Conservation (phyloP, 2,113 vertebrate genomes). For the Apodemus sylvaticus region DNA sequence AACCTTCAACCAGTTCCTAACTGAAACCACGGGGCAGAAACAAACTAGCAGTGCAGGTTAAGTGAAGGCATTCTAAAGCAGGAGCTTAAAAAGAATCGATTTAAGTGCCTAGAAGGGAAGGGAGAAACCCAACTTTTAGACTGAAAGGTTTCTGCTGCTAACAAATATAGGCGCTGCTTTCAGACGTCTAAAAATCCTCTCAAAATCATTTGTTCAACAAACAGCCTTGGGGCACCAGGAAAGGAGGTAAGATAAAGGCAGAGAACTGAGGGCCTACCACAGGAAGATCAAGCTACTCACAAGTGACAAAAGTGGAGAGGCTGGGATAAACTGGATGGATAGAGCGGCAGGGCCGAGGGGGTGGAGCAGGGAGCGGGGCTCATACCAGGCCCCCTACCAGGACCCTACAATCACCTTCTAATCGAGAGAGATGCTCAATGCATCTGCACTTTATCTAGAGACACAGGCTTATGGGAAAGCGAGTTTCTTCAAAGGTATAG, state of each 20-base stretch:
- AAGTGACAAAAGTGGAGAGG: not conserved
- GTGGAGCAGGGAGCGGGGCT: not conserved
- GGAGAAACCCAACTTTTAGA: not conserved
- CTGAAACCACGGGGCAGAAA: not conserved
- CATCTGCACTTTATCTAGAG: not conserved
- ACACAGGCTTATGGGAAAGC: not conserved
- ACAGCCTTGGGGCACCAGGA: not conserved
- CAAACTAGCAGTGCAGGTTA: conserved; percentile 18
- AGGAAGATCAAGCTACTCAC: not conserved
- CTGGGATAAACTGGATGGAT: not conserved
- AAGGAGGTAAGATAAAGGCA: not conserved
- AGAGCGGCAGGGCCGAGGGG: fast-evolving
- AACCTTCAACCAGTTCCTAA: conserved; percentile 4
- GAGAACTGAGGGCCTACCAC: not conserved
- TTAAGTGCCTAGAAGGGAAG: not conserved
- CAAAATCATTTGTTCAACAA: conserved; percentile 9
- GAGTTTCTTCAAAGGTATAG: not conserved
- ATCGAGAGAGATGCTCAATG: not conserved
- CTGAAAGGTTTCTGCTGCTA: not conserved
- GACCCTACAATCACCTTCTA: not conserved
- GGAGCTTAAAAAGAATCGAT: not conserved
- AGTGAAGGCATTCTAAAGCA: not conserved
- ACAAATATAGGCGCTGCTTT: not conserved
- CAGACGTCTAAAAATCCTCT: not conserved
- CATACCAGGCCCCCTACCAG: not conserved